These are phyloP conservation scores for Eidolon helvum DNA, from an alignment of 2,113 vertebrate genomes.

Conservation along the genomic window DNA sequence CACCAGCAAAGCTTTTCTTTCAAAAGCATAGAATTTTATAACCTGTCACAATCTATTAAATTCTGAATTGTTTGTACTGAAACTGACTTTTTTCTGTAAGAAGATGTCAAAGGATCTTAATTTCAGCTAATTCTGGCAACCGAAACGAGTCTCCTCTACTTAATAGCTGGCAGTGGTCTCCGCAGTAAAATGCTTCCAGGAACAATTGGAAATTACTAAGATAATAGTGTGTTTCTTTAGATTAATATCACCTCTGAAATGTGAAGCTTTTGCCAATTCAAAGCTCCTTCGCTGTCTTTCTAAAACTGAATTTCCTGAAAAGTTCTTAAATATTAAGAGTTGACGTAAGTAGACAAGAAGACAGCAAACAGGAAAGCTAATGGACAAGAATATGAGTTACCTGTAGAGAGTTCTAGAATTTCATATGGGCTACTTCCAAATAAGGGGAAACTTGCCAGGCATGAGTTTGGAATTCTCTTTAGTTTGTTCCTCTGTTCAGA, in stretches of 20 bases:
- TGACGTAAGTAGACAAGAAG: conserved; percentile 49
- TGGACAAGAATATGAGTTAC: conserved; percentile 40
- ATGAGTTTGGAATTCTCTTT: conserved; percentile 31
- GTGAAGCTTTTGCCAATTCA: conserved; percentile 77
- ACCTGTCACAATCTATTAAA: conserved; percentile 84
- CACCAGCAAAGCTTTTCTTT: conserved; percentile 81
- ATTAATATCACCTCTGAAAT: conserved; percentile 81
- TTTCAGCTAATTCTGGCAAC: conserved; percentile 85
- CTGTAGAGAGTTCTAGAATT: conserved; percentile 51
- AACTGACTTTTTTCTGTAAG: conserved; percentile 79
- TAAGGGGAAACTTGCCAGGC: conserved; percentile 46
- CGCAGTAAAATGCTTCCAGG: conserved; percentile 82
- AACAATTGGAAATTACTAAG: conserved; percentile 83
- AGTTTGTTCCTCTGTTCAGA: background rate
- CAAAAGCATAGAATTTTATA: conserved; percentile 78
- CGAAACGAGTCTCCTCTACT: conserved; percentile 78
- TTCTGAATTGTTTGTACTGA: conserved; percentile 79
- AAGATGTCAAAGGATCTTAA: conserved; percentile 85
- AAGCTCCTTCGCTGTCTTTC: conserved; percentile 50
- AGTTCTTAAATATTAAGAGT: conserved; percentile 49
- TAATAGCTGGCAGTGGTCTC: conserved; percentile 81
- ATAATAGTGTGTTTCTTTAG: conserved; percentile 81
- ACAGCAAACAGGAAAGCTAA: conserved; percentile 57
- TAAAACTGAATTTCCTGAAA: conserved; percentile 71
- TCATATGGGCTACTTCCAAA: conserved; percentile 28